Evolutionary conservation across 2,113 vertebrate species (phyloP), one percentile per base, ranked within the genome.

Genomic region (Crotalus horridus): DNA sequence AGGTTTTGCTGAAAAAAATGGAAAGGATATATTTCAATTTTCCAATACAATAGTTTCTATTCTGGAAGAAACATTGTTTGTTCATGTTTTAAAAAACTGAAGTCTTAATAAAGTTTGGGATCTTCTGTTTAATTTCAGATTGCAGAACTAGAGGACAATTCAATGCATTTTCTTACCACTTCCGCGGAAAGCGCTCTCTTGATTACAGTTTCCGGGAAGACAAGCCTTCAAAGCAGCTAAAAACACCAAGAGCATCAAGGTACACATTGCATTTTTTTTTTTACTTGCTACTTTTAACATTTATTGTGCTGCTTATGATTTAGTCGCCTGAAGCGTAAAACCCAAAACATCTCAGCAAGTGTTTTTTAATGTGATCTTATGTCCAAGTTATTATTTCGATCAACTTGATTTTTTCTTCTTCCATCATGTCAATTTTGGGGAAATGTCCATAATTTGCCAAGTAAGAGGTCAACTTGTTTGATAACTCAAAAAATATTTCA

Each of bases 61-160:
- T 86, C 12, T 51, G 51, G 6, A n/a, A 88, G 69, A 39, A 81
- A 39, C 33, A 33, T 81, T 39, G 53, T 51, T 87, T 48, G 11
- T 46, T 10, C 33, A 53, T 33, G 1, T 85, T 55, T 54, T 24
- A 12, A 90, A 91, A 85, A 24, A 2, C 6, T 21, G 17, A 91
- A 59, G 46, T 39, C 89, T 93, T 59, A 3, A 87, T 12, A 33
- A 7, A 93, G 86, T 54, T 6, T 89, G 39, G 61, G 20, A 91
- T 91, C 85, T 94, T 12, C 91, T 29, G 0, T 94, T 29, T 85
- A 8, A 90, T 93, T 96, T 64, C 96, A 99, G 99, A 99, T 96
- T 99, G 99, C 95, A 98, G 99, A 96, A 99, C 99, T 91, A 98
- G 99, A 96, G 99, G 99, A 43, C 99, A 99, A 96, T 99, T 99